phyloP scores from a whole-genome alignment of 2,113 vertebrate species.

The Oncorhynchus gorbuscha region DNA sequence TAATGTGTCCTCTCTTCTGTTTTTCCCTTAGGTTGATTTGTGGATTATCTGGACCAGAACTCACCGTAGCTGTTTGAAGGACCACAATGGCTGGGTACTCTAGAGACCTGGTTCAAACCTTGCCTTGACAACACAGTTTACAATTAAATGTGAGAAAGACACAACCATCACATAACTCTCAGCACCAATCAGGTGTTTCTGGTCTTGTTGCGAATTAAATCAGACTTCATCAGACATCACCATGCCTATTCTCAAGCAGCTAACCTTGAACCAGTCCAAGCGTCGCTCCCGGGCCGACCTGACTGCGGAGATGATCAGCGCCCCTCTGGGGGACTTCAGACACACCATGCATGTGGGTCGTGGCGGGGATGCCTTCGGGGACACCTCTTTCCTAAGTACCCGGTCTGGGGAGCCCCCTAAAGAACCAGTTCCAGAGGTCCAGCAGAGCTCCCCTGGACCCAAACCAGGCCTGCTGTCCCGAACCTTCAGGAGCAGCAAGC shows the following conservation, averaged over 20 bases:
- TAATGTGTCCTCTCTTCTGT: slow-evolving; percentile 30
- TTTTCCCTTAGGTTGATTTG: slow-evolving; percentile 42
- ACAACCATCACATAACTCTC: not conserved
- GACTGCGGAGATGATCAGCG: slow-evolving; percentile 96
- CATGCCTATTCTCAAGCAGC: slow-evolving; percentile 96
- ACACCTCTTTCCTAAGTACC: slow-evolving; percentile 93
- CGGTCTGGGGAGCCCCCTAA: slow-evolving; percentile 79
- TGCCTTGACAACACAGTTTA: slow-evolving; percentile 36
- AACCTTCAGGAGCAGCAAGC: slow-evolving; percentile 91
- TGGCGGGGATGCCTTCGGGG: slow-evolving; percentile 92
- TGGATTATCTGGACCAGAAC: slow-evolving; percentile 16
- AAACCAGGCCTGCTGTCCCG: slow-evolving; percentile 86
- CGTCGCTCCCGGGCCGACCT: slow-evolving; percentile 88
- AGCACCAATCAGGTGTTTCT: not conserved
- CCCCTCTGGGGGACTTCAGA: slow-evolving; percentile 91
- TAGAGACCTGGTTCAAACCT: slow-evolving; percentile 37
- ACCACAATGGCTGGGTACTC: slow-evolving; percentile 52
- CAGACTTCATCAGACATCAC: slow-evolving; percentile 22
- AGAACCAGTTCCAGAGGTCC: slow-evolving; percentile 44
- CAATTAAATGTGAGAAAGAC: slow-evolving; percentile 7
- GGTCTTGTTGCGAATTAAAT: slow-evolving; percentile 22
- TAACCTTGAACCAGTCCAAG: slow-evolving; percentile 89
- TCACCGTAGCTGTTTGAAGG: not conserved
- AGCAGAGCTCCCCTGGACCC: slow-evolving; percentile 64
- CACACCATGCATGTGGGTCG: slow-evolving; percentile 98